Evolutionary conservation across 2,113 vertebrate species (phyloP), one percentile per base, ranked within the genome.

Genomic region (Morone chrysops): DNA sequence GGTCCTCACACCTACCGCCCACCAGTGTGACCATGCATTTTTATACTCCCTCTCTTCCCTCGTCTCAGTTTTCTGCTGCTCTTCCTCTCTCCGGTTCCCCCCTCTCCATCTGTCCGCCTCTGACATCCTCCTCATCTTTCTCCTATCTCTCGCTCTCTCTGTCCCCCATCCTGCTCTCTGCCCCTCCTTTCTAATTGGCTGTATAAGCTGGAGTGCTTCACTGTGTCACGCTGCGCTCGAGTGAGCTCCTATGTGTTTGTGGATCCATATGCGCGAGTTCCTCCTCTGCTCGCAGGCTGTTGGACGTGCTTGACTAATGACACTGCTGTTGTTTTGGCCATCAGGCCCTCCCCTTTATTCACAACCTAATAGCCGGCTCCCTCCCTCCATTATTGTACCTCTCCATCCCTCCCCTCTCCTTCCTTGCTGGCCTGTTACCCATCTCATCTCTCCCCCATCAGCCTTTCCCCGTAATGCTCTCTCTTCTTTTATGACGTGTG

Each of bases 41-140:
- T 84, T 70, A 41, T 70, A 54, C 65, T 61, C 60, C 40, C 50
- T 70, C 81, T 78, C 75, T 0, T 45, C 53, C n/a, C 72, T 25
- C 6, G 20, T 51, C 61, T 83, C 69, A 5, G 17, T 65, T 62
- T 51, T 63, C 75, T 48, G 20, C 57, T 38, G 56, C 53, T 61
- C 60, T 43, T 16, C 56, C 31, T 68, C 61, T 16, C 74, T 48
- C 48, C 4, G 12, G 1, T 3, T 22, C 20, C 14, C 13, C 81
- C 70, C 67, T 80, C 63, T 83, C 89, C 89, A 90, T 91, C 92
- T 89, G 92, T 86, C 88, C 18, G 48, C 63, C 59, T 71, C 84
- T 78, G 82, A 84, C 91, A 63, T 69, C 73, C 77, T 77, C 83
- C 76, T 50, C 78, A 38, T 80, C 75, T 43, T 63, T 71, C 72